Percentiles rank a stretch among this genome's conserved stretches.
Evolutionary conservation across 2,888 invertebrate genomes (phyloP).

Genomic region (Carterocephalus palaemon): DNA sequence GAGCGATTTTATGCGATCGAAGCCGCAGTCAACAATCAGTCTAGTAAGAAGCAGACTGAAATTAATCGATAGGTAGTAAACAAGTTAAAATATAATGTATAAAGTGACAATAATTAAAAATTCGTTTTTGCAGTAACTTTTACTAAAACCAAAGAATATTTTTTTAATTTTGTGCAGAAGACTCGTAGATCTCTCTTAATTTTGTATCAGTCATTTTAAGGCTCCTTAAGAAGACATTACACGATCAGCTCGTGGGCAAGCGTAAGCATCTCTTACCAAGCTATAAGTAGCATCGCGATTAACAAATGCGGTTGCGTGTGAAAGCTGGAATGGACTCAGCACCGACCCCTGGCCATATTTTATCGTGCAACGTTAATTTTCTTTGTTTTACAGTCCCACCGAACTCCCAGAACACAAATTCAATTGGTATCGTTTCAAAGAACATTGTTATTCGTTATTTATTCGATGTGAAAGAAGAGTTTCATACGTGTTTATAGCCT

Average conservation of each 20-base stretch:
- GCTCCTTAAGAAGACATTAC: not conserved
- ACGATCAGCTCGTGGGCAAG: no score
- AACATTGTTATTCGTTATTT: slow-evolving; percentile 39
- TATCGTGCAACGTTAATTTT: slow-evolving; percentile 40
- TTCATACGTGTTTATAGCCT: slow-evolving; percentile 15
- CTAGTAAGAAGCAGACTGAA: no score
- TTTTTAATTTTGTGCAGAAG: no score
- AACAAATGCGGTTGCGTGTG: slow-evolving; percentile 16
- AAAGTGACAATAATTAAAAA: no score
- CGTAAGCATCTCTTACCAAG: no score
- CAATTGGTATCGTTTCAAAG: slow-evolving; percentile 39
- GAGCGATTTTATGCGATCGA: no score
- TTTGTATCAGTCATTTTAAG: not conserved
- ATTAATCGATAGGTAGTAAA: no score
- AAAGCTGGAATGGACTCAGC: slow-evolving; percentile 20
- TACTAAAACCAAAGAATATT: no score
- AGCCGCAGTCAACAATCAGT: no score
- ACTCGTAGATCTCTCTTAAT: no score
- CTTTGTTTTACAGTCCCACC: slow-evolving; percentile 38
- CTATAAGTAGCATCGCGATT: slow-evolving; percentile 9
- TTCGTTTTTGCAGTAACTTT: no score
- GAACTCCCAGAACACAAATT: slow-evolving; percentile 38
- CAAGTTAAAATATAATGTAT: no score
- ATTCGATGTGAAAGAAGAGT: slow-evolving; percentile 15
- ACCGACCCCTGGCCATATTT: slow-evolving; percentile 20